Evolutionary conservation across 2,888 invertebrate genomes (phyloP).

Genomic region (Mythimna lalbum): DNA sequence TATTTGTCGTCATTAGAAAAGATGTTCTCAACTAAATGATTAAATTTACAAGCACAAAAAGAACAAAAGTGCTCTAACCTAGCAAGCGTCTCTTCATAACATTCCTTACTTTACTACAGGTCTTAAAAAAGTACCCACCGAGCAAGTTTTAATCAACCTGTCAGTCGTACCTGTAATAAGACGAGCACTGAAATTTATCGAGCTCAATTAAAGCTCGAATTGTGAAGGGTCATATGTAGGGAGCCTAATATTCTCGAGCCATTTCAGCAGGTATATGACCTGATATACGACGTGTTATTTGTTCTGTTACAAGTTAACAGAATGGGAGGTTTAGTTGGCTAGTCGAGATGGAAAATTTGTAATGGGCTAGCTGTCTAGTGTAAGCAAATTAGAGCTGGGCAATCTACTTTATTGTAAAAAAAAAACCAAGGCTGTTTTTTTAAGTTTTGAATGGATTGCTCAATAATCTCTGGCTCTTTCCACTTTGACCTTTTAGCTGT

Average conservation of each 20-base stretch:
- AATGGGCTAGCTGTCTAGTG: conserved; percentile 1
- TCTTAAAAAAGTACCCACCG: conserved; percentile 41
- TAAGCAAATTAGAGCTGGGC: no score
- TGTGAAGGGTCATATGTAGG: conserved; percentile 42
- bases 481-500: no score
- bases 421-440: neutral
- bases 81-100: conserved; percentile 13
- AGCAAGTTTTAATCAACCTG: conserved; percentile 55
- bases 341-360: conserved; percentile 28
- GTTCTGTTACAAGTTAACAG: conserved; percentile 36
- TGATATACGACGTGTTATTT: conserved; percentile 49
- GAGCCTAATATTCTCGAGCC: conserved; percentile 38
- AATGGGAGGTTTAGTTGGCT: conserved; percentile 39
- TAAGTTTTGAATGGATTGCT: no score
- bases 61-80: neutral
- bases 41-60: neutral
- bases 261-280: conserved; percentile 40
- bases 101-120: conserved; percentile 37
- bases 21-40: neutral
- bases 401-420: neutral
- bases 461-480: no score
- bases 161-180: conserved; percentile 57
- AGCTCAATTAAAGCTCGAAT: conserved; percentile 53
- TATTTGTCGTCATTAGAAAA: no score
- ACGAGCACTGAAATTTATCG: conserved; percentile 58